Evolutionary conservation across 37 sponge, comb jelly and placozoan genomes (phyloP), one percentile per base, ranked within the genome.

Genomic region (Ianthella basta): DNA sequence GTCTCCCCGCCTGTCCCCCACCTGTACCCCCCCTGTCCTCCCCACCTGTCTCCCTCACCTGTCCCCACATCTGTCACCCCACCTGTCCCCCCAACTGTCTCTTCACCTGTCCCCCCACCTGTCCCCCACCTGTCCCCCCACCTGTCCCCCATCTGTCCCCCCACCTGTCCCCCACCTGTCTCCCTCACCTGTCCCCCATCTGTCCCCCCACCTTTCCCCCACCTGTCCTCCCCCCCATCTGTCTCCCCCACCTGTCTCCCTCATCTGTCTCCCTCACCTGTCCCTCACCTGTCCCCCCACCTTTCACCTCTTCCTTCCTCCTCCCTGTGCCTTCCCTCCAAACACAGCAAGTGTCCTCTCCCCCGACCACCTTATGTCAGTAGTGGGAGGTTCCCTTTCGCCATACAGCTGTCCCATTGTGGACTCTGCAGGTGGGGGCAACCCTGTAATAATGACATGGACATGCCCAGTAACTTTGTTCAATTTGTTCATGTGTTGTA

Each of bases 81-180:
- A 56, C 35, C 27, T 55, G 67, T 53, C 56, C 23, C 36, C 54
- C 37, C 44, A 35, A 34, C 24, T 29, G 39, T 32, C 68, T 33
- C 33, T 54, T 55, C 25, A n/a, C 53, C 70, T 56, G 56, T 79
- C 66, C 41, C 30, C 36, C 25, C n/a, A n/a, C n/a, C n/a, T n/a
- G n/a, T n/a, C n/a, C n/a, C n/a, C 16, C 20, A 15, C 37, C 21
- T 75, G n/a, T 39, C 79, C 50, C 64, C 35, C 41, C 41, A 56
- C 54, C 72, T 54, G 8, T n/a, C 56, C 84, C 50, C 72, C 50
- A 70, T n/a, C 70, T 68, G n/a, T 39, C 79, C 50, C 64, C 35
- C 41, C 41, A 56, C 54, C 72, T 54, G 8, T n/a, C 56, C 84
- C 50, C 72, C 50, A 70, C 57, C 59, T 15, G 72, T 33, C 59